phyloP scores from a whole-genome alignment of 2,113 vertebrate species.

The Cynopterus brachyotis region DNA sequence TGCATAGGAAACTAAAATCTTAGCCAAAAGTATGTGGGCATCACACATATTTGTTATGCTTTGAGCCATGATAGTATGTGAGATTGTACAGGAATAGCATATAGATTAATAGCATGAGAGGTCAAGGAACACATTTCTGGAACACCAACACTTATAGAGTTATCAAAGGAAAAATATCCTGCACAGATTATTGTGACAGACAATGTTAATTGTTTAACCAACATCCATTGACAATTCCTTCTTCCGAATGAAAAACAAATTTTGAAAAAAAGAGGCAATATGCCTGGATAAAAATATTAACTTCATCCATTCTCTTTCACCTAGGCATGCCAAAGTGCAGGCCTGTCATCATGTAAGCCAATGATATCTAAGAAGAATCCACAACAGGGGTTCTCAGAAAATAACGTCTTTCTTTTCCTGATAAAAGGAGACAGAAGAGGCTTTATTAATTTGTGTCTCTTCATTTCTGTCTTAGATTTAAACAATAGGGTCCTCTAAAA shows the following conservation, averaged over 20 bases:
- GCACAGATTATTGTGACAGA: neutral
- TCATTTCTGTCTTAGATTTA: neutral
- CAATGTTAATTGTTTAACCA: neutral
- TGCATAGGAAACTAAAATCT: neutral
- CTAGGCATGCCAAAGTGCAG: neutral
- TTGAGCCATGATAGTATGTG: rapidly evolving
- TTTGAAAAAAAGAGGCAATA: neutral
- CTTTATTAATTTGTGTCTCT: too few relatives aligned
- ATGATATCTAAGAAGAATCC: neutral
- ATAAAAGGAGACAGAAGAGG: too few relatives aligned
- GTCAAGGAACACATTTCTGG: neutral
- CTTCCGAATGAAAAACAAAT: neutral
- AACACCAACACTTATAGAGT: rapidly evolving
- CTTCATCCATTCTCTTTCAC: neutral
- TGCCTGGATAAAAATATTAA: neutral
- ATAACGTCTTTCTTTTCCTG: neutral
- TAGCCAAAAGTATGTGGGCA: neutral
- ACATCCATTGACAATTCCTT: neutral
- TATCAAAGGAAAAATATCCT: neutral
- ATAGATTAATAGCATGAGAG: neutral
- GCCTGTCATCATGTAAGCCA: neutral
- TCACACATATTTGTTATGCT: too few relatives aligned
- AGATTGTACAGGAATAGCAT: neutral
- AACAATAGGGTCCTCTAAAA: rapidly evolving
- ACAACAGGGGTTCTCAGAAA: neutral